Percentiles rank a stretch among this genome's conserved stretches.
These are phyloP conservation scores for Ennomos fuscantarius DNA, from an alignment of 2,888 invertebrate species.

Conservation along the genomic window DNA sequence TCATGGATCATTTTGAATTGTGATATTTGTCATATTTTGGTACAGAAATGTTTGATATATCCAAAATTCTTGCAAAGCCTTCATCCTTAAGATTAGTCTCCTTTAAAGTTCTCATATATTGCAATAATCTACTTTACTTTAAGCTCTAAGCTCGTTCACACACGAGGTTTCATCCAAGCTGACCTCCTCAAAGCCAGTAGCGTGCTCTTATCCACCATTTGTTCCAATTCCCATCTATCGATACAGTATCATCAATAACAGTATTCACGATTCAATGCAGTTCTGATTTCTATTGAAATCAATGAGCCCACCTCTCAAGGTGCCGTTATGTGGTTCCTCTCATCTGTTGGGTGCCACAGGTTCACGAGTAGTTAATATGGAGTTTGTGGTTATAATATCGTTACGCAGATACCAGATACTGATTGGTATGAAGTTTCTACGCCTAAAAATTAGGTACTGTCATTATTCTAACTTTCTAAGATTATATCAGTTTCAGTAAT, in stretches of 20 bases:
- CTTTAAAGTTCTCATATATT: conserved; percentile 11
- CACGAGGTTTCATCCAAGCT: conserved; percentile 14
- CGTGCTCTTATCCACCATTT: conserved; percentile 6
- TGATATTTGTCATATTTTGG: too few species aligned
- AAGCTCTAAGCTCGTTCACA: conserved; percentile 1
- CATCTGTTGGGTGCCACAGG: conserved; percentile 20
- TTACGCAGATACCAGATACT: background rate
- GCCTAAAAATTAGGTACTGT: too few species aligned
- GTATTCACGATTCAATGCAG: conserved; percentile 40
- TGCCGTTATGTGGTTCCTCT: conserved; percentile 45
- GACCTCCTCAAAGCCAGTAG: conserved; percentile 18
- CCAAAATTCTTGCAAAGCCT: too few species aligned
- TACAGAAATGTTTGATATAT: too few species aligned
- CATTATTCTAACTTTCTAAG: too few species aligned
- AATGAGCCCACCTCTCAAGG: conserved; percentile 48
- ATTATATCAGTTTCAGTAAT: too few species aligned
- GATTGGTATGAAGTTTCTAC: conserved; percentile 4
- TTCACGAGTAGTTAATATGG: conserved; percentile 15
- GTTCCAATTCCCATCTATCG: conserved; percentile 38
- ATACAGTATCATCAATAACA: conserved; percentile 38
- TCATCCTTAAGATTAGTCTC: background rate
- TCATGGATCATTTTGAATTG: too few species aligned
- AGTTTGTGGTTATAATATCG: background rate
- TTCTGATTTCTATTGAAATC: conserved; percentile 55
- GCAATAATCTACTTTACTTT: conserved; percentile 14